A percentile compares a stretch with the other conserved stretches of the same genome.
Evolutionary conservation across 1,140 invertebrate genomes (phyloP).

Genomic region (Magallana ariakensis): DNA sequence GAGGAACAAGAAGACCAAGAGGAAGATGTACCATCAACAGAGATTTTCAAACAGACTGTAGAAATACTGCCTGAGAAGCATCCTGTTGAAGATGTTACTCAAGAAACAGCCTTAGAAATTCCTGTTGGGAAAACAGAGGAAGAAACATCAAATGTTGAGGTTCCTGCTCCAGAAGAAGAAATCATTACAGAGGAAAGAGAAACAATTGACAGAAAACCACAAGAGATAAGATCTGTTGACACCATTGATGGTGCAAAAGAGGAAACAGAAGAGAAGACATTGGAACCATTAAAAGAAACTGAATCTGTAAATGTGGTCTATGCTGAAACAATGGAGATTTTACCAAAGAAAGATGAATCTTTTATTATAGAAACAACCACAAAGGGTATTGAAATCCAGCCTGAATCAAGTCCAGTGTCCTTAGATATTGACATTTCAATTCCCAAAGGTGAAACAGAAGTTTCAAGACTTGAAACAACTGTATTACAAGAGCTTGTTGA

Average conservation of each 20-base stretch:
- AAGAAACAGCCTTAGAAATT: neutral
- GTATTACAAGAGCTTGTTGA: slow-evolving; percentile 20
- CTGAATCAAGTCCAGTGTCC: slow-evolving; percentile 5
- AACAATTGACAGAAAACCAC: slow-evolving; percentile 36
- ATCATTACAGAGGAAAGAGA: slow-evolving; percentile 37
- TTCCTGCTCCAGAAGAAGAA: neutral
- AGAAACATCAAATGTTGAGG: neutral
- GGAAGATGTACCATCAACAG: slow-evolving; percentile 8
- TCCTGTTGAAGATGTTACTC: neutral
- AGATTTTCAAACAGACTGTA: slow-evolving; percentile 41
- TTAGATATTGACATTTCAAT: slow-evolving; percentile 29
- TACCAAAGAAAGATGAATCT: slow-evolving; percentile 38
- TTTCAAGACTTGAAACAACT: slow-evolving; percentile 19
- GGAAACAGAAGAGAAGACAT: neutral
- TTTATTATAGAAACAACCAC: neutral
- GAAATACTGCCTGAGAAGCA: slow-evolving; percentile 11
- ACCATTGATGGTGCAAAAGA: neutral
- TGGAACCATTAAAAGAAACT: neutral
- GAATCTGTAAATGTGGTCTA: neutral
- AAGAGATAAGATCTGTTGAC: slow-evolving; percentile 36
- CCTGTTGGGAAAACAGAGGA: slow-evolving; percentile 24
- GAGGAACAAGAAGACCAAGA: slow-evolving; percentile 18
- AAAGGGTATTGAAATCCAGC: neutral
- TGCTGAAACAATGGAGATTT: slow-evolving; percentile 41
- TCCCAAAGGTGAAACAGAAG: slow-evolving; percentile 22